Percentiles rank a stretch among this genome's conserved stretches.
phyloP scores from a whole-genome alignment of 2,888 invertebrate genomes.

The Thymelicus sylvestris region DNA sequence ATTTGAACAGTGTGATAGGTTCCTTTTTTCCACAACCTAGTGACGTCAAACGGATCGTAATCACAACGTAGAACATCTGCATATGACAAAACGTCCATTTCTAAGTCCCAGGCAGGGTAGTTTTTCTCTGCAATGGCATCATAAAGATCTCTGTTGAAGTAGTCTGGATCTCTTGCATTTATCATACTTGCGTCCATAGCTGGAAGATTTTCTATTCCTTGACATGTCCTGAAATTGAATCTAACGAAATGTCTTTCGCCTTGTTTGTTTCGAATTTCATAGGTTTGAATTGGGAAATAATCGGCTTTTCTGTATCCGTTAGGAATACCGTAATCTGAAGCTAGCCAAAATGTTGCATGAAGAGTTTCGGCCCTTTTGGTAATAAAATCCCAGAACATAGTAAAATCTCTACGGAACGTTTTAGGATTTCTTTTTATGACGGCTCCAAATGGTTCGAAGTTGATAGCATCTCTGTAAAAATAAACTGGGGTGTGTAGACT shows the following conservation, averaged over 20 bases:
- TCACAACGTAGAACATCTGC: slow-evolving; percentile 54
- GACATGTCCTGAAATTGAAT: slow-evolving; percentile 95
- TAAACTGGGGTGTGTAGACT: slow-evolving; percentile 94
- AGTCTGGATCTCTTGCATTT: slow-evolving; percentile 91
- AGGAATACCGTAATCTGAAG: slow-evolving; percentile 94
- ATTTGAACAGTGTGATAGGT: slow-evolving; percentile 60
- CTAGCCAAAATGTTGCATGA: slow-evolving; percentile 90
- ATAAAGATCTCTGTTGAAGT: slow-evolving; percentile 92
- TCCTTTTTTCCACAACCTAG: slow-evolving; percentile 65
- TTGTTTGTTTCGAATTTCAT: slow-evolving; percentile 91
- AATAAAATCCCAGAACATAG: slow-evolving; percentile 95
- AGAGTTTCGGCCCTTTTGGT: slow-evolving; percentile 91
- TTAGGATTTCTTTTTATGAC: slow-evolving; percentile 96
- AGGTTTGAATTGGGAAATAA: slow-evolving; percentile 95
- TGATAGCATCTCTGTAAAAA: slow-evolving; percentile 92
- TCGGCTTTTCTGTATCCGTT: slow-evolving; percentile 96
- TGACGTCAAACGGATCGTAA: slow-evolving; percentile 69
- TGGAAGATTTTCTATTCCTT: slow-evolving; percentile 91
- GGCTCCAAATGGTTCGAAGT: slow-evolving; percentile 94
- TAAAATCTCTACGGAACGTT: slow-evolving; percentile 91
- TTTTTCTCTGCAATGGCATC: slow-evolving; percentile 91
- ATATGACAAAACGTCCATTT: slow-evolving; percentile 62
- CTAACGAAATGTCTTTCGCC: slow-evolving; percentile 91
- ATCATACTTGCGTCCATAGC: slow-evolving; percentile 86
- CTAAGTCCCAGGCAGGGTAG: slow-evolving; percentile 64